Percentiles rank a stretch among this genome's conserved stretches.
Evolutionary conservation across 2,888 invertebrate species (phyloP).

Genomic region (Iselma pallidipennis): DNA sequence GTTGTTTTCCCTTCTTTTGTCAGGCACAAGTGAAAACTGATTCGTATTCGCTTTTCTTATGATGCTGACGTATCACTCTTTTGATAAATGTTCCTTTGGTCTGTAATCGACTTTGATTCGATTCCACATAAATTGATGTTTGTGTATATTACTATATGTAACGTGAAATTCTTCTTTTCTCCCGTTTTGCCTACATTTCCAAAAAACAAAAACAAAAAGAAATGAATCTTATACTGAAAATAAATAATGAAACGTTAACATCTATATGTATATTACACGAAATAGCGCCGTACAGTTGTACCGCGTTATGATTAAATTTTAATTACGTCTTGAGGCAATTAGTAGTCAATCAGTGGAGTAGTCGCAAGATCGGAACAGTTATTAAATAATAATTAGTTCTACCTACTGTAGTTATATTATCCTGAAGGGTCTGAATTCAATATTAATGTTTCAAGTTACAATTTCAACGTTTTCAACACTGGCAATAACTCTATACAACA

Average conservation of each 20-base stretch:
- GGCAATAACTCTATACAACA: too few relatives aligned
- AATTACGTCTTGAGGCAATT: slow-evolving; percentile 44
- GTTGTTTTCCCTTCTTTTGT: slow-evolving; percentile 30
- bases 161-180: background rate
- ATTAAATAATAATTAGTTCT: slow-evolving; percentile 57
- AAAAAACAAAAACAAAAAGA: background rate
- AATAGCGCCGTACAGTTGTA: slow-evolving; percentile 48
- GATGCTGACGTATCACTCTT: slow-evolving; percentile 44
- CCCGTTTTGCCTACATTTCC: background rate
- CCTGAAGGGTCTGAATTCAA: slow-evolving; percentile 49
- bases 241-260: background rate
- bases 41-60: slow-evolving; percentile 32
- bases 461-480: background rate
- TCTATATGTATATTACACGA: background rate
- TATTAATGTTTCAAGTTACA: slow-evolving; percentile 43
- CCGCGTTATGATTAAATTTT: slow-evolving; percentile 56
- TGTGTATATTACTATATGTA: too few relatives aligned
- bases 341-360: slow-evolving; percentile 56
- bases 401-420: slow-evolving; percentile 52
- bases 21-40: slow-evolving; percentile 33
- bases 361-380: slow-evolving; percentile 47
- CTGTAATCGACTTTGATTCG: slow-evolving; percentile 53
- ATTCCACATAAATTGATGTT: slow-evolving; percentile 43
- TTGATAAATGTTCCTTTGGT: slow-evolving; percentile 51
- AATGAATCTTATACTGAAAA: too few relatives aligned